Evolutionary conservation across 2,888 invertebrate genomes (phyloP).

Genomic region (Argyresthia goedartella): DNA sequence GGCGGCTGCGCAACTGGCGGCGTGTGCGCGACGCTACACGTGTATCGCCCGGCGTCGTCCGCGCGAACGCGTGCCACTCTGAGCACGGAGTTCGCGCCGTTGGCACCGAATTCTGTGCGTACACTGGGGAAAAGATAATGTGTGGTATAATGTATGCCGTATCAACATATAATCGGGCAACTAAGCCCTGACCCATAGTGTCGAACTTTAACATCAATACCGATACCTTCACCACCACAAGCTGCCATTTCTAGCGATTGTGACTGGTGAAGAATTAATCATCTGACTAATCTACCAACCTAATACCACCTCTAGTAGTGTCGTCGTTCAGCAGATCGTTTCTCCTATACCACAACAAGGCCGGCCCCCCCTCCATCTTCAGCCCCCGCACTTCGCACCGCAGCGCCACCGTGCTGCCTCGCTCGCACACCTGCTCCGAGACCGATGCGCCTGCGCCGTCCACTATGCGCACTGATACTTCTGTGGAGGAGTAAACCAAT

Average conservation of each 20-base stretch:
- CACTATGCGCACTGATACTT: conserved; percentile 59
- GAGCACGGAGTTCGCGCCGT: conserved; percentile 56
- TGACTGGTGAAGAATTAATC: too few relatives aligned
- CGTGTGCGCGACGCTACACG: conserved; percentile 49
- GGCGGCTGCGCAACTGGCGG: conserved; percentile 45
- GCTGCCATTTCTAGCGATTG: too few relatives aligned
- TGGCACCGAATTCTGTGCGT: conserved; percentile 56
- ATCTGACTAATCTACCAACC: conserved; percentile 30
- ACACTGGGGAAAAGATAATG: conserved; percentile 30
- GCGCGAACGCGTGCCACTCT: conserved; percentile 54
- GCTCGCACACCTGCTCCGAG: conserved; percentile 56
- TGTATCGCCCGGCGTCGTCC: conserved; percentile 55
- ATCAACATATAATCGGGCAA: too few relatives aligned
- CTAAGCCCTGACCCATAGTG: too few relatives aligned
- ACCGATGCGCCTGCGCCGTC: conserved; percentile 58
- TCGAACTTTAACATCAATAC: too few relatives aligned
- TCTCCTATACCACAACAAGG: conserved; percentile 52
- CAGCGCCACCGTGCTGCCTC: conserved; percentile 57
- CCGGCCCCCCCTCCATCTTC: conserved; percentile 58
- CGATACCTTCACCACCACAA: too few relatives aligned
- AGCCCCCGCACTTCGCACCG: conserved; percentile 57
- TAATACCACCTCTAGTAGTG: conserved; percentile 58
- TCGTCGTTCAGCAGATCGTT: conserved; percentile 55
- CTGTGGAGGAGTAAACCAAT: conserved; percentile 21
- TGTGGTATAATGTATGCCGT: too few relatives aligned